These are phyloP conservation scores for Gandaritis pyraliata DNA, from an alignment of 2,888 invertebrate species.

Conservation along the genomic window DNA sequence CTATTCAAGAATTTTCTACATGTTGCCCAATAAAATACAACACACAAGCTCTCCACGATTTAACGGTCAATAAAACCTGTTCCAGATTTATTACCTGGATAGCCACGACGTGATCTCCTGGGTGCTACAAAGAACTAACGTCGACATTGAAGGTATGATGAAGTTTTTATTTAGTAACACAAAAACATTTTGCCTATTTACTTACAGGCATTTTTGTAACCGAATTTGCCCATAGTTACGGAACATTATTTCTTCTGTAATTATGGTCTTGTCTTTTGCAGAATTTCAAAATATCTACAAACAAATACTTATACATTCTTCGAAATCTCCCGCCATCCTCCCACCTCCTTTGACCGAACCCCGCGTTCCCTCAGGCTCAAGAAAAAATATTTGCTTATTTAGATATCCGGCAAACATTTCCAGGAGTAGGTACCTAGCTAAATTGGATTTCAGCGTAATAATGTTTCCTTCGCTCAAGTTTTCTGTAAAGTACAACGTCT, in stretches of 20 bases:
- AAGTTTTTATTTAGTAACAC: background rate
- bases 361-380: background rate
- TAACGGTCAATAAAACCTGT: constrained; percentile 30
- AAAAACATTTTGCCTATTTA: too few relatives aligned
- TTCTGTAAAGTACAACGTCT: too few relatives aligned
- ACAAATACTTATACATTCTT: background rate
- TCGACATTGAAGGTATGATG: constrained; percentile 67
- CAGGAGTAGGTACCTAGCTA: too few relatives aligned
- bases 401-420: background rate
- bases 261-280: too few relatives aligned
- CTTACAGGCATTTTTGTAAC: too few relatives aligned
- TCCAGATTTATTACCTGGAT: constrained; percentile 91
- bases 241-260: too few relatives aligned
- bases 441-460: too few relatives aligned
- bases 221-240: too few relatives aligned
- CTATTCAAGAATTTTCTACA: background rate
- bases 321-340: background rate
- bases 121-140: constrained; percentile 86
- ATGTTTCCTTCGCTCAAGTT: too few relatives aligned
- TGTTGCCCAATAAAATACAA: constrained; percentile 12
- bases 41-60: constrained; percentile 9
- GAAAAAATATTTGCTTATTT: background rate
- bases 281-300: too few relatives aligned
- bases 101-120: constrained; percentile 91
- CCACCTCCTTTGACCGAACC: background rate